Base-by-base conservation (phyloP, 2,888 invertebrate species). In the Patella depressa region DNA sequence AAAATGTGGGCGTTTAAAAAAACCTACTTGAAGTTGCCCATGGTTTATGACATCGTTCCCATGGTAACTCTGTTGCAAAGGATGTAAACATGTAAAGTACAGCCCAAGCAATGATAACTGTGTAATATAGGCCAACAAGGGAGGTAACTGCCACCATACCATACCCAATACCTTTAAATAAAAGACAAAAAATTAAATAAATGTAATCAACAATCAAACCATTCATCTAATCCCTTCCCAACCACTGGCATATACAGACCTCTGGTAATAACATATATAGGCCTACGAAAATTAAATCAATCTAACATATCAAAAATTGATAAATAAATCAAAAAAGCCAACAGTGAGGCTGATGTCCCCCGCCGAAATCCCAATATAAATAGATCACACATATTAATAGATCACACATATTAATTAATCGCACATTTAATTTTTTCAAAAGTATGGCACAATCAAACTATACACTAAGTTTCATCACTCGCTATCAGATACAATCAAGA, bases 41-140 rank as follows among this genome's bases (percentile, higher is more conserved):
- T 7, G 85, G 84, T 9, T 78, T 69, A 53, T 86, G 83, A 70
- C 90, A 90, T 19, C 82, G 79, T 78, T 89, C 87, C 90, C 90
- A 90, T 7, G 89, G 88, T 70, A 90, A 82, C 77, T 87, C 87
- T 9, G 83, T 76, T 53, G 89, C 86, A 75, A 87, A 87, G 11
- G 89, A 90, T 69, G 86, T 86, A 78, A 89, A 84, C 80, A 90
- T 84, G 81, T 89, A 90, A 45, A 90, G 83, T n/a, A 90, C 85
- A 71, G 89, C 88, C 90, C 90, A 90, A 74, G 85, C 90, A 69
- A 90, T 90, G 81, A 90, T 87, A 71, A 88, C 86, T 2, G 89
- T 90, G 83, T 90, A 90, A 79, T 90, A 90, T 19, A 90, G 83
- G 7, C 89, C 85, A 34, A 90, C 89, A 45, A 90, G 83, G 9